A percentile compares a stretch with the other conserved stretches of the same genome.
These are phyloP conservation scores for Tholera decimalis DNA, from an alignment of 2,888 invertebrate species.

Conservation along the genomic window DNA sequence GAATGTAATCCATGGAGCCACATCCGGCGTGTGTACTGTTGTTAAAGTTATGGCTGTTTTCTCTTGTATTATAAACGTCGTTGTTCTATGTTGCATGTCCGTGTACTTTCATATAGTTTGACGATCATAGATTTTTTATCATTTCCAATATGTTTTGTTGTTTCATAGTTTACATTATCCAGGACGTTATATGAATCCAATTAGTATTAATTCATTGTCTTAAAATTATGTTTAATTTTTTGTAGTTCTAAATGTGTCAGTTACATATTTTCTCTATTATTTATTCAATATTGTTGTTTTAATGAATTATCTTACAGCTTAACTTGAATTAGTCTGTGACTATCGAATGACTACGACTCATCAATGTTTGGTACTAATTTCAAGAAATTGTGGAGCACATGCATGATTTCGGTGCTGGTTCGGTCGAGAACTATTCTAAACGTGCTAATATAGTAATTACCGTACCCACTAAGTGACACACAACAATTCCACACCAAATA, in stretches of 20 bases:
- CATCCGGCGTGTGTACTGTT: conserved; percentile 47
- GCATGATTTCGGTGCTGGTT: conserved; percentile 34
- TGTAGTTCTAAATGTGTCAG: conserved; percentile 39
- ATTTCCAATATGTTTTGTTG: conserved; percentile 14
- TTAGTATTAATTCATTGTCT: conserved; percentile 47
- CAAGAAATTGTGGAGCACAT: conserved; percentile 20
- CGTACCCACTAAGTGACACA: conserved; percentile 2
- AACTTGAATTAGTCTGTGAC: conserved; percentile 17
- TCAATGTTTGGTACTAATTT: conserved; percentile 23
- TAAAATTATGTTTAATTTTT: conserved; percentile 26
- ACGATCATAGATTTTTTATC: conserved; percentile 47
- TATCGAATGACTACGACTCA: conserved; percentile 5
- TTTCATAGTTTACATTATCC: conserved; percentile 30
- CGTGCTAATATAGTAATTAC: conserved; percentile 16
- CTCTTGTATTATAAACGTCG: conserved; percentile 61
- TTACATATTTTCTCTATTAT: conserved; percentile 11
- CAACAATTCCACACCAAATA: neutral
- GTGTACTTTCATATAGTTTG: conserved; percentile 60
- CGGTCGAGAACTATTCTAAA: conserved; percentile 4
- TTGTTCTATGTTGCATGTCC: conserved; percentile 82
- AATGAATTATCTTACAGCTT: conserved; percentile 9
- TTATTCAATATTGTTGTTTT: conserved; percentile 15
- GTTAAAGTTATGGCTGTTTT: conserved; percentile 60
- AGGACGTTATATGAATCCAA: conserved; percentile 18
- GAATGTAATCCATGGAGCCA: conserved; percentile 30